These are phyloP conservation scores for Papilio xuthus DNA, from an alignment of 1,140 invertebrate species.

Conservation along the genomic window DNA sequence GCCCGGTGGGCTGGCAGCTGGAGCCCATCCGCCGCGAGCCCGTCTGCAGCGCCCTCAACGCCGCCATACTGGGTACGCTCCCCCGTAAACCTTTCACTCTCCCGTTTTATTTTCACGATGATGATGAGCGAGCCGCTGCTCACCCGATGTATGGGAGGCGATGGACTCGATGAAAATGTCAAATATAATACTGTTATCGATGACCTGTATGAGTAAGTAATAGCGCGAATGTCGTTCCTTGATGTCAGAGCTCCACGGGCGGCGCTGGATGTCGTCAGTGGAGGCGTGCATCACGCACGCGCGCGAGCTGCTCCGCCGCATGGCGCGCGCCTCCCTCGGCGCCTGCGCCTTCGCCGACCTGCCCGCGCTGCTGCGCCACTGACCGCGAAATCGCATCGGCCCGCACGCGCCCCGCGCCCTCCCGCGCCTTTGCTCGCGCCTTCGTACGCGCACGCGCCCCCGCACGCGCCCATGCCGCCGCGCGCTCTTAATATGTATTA, in stretches of 20 bases:
- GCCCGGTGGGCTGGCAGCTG: slow-evolving; percentile 97
- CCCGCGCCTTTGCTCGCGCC: slow-evolving; percentile 1
- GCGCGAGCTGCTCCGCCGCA: slow-evolving; percentile 92
- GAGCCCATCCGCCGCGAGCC: slow-evolving; percentile 95
- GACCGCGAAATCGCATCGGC: too few species aligned
- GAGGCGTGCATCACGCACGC: slow-evolving; percentile 96
- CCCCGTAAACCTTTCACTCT: not conserved
- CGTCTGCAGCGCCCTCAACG: slow-evolving; percentile 97
- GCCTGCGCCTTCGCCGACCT: slow-evolving; percentile 93
- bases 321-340: slow-evolving; percentile 94
- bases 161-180: too few species aligned
- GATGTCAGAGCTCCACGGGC: slow-evolving; percentile 91
- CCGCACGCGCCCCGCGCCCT: slow-evolving; percentile 40
- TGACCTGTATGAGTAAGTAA: too few species aligned
- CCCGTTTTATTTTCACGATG: not conserved
- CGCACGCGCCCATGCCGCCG: not conserved
- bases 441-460: not conserved
- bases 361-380: slow-evolving; percentile 75
- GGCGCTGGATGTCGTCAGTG: slow-evolving; percentile 93
- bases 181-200: too few species aligned
- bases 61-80: slow-evolving; percentile 94
- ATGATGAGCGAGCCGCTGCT: too few species aligned
- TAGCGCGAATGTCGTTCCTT: not conserved
- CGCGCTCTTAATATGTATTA: not conserved
- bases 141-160: too few species aligned